Conservation (phyloP, 2,113 vertebrate genomes). For the Phodopus roborovskii region DNA sequence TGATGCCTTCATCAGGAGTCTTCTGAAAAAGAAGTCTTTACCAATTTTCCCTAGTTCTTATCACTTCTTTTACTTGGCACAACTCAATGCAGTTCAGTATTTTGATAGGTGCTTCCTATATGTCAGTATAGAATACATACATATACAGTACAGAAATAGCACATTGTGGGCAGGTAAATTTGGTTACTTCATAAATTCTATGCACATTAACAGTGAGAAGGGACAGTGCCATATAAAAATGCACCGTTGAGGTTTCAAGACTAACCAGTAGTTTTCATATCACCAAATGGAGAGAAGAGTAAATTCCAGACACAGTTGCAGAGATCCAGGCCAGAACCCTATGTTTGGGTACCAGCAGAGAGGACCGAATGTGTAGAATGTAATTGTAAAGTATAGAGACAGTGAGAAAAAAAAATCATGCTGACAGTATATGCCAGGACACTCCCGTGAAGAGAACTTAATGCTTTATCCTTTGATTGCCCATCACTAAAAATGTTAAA, state of each 20-base stretch:
- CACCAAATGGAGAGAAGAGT: not conserved
- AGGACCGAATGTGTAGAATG: not conserved
- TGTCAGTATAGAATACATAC: not conserved
- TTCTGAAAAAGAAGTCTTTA: constrained; percentile 28
- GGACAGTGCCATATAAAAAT: not conserved
- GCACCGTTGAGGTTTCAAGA: not conserved
- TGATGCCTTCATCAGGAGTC: not conserved
- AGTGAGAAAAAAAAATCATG: not conserved
- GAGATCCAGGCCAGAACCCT: not conserved
- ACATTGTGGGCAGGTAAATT: not conserved
- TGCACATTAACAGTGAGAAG: not conserved
- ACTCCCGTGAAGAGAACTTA: not conserved
- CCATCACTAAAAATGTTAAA: not conserved
- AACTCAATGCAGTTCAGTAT: constrained; percentile 29
- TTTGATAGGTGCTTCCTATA: not conserved
- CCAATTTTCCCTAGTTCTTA: not conserved
- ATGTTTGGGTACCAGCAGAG: not conserved
- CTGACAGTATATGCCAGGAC: not conserved
- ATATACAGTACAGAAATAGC: not conserved
- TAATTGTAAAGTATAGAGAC: not conserved
- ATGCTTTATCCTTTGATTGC: not conserved
- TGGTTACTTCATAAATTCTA: not conserved
- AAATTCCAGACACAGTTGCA: not conserved
- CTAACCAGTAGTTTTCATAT: not conserved
- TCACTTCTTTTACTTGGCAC: not conserved